Percentiles rank a stretch among this genome's conserved stretches.
These are phyloP conservation scores for Chaetophractus vellerosus DNA, from an alignment of 2,797 vertebrate species.

Conservation along the genomic window DNA sequence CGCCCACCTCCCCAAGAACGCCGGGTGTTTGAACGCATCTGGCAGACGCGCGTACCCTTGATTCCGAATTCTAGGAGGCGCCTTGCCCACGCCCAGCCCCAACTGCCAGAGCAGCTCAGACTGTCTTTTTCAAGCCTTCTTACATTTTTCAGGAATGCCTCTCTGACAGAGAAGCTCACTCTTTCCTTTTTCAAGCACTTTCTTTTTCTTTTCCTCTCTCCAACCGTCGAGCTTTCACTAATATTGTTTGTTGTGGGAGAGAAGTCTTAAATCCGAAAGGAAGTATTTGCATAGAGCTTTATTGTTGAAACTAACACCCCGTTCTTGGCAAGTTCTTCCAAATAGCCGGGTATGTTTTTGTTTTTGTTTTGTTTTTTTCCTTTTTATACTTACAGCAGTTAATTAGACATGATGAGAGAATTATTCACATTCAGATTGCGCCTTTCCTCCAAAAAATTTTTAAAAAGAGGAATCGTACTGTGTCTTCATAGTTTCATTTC, in stretches of 20 bases:
- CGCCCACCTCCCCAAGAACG: fast-evolving
- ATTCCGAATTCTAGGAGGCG: not conserved
- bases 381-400: not conserved
- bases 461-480: constrained; percentile 48
- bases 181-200: not conserved
- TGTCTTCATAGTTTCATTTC: constrained; percentile 74
- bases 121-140: not conserved
- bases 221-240: not conserved
- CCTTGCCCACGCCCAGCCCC: not conserved
- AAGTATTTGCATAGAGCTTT: constrained; percentile 35
- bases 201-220: not conserved
- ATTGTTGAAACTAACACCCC: not conserved
- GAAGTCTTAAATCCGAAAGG: constrained; percentile 8
- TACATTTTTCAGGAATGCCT: not conserved
- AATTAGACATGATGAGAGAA: constrained; percentile 45
- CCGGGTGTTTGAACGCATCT: not conserved
- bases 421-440: constrained; percentile 57
- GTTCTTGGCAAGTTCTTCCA: not conserved
- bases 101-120: not conserved
- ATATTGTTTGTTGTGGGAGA: not conserved
- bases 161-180: not conserved
- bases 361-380: not conserved
- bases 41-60: not conserved
- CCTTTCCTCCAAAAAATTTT: not conserved
- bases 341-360: not conserved